Percentiles rank a stretch among this genome's conserved stretches.
phyloP scores from a whole-genome alignment of 2,113 vertebrate genomes.

The Thunnus thynnus region DNA sequence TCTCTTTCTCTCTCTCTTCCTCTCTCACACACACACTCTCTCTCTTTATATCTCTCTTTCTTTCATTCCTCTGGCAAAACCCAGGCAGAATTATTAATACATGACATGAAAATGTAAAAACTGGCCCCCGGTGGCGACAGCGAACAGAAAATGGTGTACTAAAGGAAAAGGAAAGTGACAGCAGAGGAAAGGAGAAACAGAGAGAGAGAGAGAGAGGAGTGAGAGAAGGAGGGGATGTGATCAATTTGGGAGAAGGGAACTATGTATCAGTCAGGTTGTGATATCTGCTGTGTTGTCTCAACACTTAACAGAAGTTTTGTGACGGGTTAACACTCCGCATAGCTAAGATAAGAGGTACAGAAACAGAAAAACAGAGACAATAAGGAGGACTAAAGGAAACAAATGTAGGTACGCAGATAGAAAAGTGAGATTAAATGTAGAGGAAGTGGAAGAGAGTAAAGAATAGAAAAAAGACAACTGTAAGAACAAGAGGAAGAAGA shows the following conservation, averaged over 20 bases:
- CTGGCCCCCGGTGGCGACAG: conserved; percentile 64
- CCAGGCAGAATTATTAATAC: conserved; percentile 74
- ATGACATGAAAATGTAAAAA: conserved; percentile 76
- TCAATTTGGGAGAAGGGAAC: conserved; percentile 25
- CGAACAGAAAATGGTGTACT: conserved; percentile 56
- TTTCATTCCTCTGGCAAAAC: conserved; percentile 60
- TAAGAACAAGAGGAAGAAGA: background rate
- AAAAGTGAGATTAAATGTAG: background rate
- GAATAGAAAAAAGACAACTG: background rate
- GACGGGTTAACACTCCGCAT: conserved; percentile 8
- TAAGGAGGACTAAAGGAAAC: background rate
- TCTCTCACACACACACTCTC: background rate
- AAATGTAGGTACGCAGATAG: background rate
- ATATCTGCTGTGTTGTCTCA: conserved; percentile 45
- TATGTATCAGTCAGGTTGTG: conserved; percentile 46
- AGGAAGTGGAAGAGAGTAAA: background rate
- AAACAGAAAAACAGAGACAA: background rate
- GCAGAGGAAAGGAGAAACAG: conserved; percentile 31
- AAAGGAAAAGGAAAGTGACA: conserved; percentile 64
- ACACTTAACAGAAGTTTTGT: conserved; percentile 26
- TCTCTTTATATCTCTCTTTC: conserved; percentile 39
- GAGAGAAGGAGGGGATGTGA: conserved; percentile 20
- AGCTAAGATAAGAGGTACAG: background rate
- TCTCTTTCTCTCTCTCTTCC: background rate
- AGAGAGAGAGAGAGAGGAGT: background rate